Percentiles rank a stretch among this genome's conserved stretches.
phyloP scores from a whole-genome alignment of 2,113 vertebrate genomes.

The Menura novaehollandiae region DNA sequence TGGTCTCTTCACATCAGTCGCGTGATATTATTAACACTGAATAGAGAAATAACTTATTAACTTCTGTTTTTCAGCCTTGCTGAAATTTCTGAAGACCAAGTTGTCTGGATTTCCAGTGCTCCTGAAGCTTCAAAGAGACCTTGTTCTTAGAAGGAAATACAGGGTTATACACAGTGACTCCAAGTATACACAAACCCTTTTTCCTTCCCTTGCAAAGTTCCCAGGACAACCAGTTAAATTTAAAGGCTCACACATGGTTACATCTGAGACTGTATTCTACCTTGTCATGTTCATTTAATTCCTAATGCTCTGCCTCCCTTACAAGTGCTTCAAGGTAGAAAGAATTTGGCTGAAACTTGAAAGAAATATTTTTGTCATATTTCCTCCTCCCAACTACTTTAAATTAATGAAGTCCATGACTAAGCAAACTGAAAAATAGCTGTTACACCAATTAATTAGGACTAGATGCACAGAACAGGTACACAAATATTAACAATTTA shows the following conservation, averaged over 20 bases:
- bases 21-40: not conserved
- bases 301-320: not conserved
- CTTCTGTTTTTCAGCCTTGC: not conserved
- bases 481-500: not conserved
- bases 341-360: not conserved
- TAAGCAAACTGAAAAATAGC: not conserved
- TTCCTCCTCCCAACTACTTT: not conserved
- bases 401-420: not conserved
- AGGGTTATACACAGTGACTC: not conserved
- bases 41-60: not conserved
- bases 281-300: not conserved
- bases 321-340: not conserved
- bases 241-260: not conserved
- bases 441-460: not conserved
- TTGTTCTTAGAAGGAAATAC: not conserved
- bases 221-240: not conserved
- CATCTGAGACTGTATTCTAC: not conserved
- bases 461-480: not conserved
- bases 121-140: not conserved
- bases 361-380: not conserved
- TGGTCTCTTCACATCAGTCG: not conserved
- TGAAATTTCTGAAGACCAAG: not conserved
- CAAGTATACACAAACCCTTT: not conserved
- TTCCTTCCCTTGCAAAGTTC: not conserved
- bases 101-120: not conserved